phyloP scores from a whole-genome alignment of 2,113 vertebrate genomes.

The Oreamnos americanus region DNA sequence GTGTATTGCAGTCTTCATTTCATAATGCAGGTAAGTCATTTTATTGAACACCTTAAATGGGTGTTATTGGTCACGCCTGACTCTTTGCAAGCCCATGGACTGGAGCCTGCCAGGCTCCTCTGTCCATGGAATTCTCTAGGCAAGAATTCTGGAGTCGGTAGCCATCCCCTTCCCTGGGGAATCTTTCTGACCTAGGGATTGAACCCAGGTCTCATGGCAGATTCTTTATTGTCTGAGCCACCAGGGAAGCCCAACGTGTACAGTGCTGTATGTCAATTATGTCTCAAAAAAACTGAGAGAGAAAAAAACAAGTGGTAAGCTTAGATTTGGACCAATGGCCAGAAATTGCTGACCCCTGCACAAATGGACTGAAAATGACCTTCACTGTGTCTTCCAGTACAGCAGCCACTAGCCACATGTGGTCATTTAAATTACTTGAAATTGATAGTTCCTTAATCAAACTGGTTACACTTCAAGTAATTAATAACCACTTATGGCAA shows the following conservation, averaged over 20 bases:
- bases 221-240: not conserved
- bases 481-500: not conserved
- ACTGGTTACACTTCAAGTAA: not conserved
- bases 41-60: not conserved
- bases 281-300: not conserved
- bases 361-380: not conserved
- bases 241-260: not conserved
- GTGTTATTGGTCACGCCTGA: fast-evolving
- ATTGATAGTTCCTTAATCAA: not conserved
- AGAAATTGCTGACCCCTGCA: not conserved
- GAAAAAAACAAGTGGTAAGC: not conserved
- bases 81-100: not conserved
- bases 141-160: not conserved
- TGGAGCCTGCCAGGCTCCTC: not conserved
- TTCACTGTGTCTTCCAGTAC: not conserved
- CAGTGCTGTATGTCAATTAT: not conserved
- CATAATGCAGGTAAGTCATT: not conserved
- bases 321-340: not conserved
- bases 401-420: not conserved
- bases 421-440: not conserved
- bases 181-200: not conserved
- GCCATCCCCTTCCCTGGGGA: not conserved
- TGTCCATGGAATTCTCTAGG: not conserved
- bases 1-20: not conserved
- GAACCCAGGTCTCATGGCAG: not conserved